These are phyloP conservation scores for Sebastes umbrosus DNA, from an alignment of 2,797 vertebrate species.

Conservation along the genomic window DNA sequence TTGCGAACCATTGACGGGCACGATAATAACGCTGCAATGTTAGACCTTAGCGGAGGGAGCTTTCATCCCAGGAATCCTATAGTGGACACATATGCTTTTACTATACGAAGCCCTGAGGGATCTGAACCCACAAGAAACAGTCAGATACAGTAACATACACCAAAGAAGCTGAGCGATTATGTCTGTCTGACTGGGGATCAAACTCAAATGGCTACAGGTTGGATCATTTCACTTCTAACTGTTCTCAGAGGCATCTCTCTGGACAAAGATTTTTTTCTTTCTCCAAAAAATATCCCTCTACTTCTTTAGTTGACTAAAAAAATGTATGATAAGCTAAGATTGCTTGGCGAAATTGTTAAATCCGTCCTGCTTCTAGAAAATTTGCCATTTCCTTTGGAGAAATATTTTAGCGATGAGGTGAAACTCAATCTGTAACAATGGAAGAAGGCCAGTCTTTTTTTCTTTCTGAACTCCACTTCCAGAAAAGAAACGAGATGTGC, in stretches of 20 bases:
- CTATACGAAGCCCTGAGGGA: conserved; percentile 51
- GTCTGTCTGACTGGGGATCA: conserved; percentile 52
- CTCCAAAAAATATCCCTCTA: neutral
- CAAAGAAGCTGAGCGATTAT: conserved; percentile 47
- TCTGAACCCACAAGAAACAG: conserved; percentile 33
- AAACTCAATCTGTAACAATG: conserved; percentile 8
- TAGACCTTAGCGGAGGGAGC: conserved; percentile 32
- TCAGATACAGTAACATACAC: conserved; percentile 64
- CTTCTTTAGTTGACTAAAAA: neutral
- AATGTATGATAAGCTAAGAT: neutral
- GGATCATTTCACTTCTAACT: conserved; percentile 23
- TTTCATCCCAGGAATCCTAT: conserved; percentile 66
- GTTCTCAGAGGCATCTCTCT: conserved; percentile 15
- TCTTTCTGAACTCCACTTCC: neutral
- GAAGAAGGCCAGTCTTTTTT: neutral
- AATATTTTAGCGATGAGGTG: conserved; percentile 9
- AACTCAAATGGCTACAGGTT: conserved; percentile 35
- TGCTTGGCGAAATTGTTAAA: neutral
- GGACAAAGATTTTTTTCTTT: neutral
- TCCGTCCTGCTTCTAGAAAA: neutral
- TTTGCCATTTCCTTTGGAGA: neutral
- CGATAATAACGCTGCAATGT: conserved; percentile 59
- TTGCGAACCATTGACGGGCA: conserved; percentile 47
- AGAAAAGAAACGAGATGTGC: neutral
- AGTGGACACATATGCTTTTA: conserved; percentile 72